A percentile compares a stretch with the other conserved stretches of the same genome.
Evolutionary conservation across 23 tunicate genomes (phyloP).

Genomic region (Styela plicata): DNA sequence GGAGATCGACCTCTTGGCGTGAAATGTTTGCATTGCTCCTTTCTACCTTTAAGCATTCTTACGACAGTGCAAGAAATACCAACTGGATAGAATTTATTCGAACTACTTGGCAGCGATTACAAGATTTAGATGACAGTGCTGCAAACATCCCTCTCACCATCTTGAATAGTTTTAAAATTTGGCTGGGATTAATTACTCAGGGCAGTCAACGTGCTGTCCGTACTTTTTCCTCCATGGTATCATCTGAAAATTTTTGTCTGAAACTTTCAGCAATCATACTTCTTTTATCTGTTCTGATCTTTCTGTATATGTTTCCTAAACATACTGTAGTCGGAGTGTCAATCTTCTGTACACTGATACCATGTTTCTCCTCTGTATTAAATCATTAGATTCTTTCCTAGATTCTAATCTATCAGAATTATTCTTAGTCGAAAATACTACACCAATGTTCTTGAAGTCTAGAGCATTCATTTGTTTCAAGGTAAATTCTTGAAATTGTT

Average conservation of each 20-base stretch:
- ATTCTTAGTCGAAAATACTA: too few relatives aligned
- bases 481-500: too few relatives aligned
- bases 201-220: not conserved
- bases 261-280: not conserved
- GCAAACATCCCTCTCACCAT: not conserved
- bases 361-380: not conserved
- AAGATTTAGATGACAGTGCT: not conserved
- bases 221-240: not conserved
- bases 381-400: not conserved
- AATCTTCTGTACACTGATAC: not conserved
- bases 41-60: not conserved
- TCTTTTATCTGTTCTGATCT: not conserved
- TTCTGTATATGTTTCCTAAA: not conserved
- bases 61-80: not conserved
- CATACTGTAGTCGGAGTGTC: not conserved
- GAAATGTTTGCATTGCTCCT: not conserved
- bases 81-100: constrained; percentile 1
- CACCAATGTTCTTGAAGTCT: too few relatives aligned
- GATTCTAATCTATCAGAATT: too few relatives aligned
- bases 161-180: not conserved
- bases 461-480: too few relatives aligned
- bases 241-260: not conserved
- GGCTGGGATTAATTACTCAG: not conserved
- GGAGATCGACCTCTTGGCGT: not conserved
- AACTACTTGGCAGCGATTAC: constrained; percentile 4